Base-by-base conservation (phyloP, 2,888 invertebrate species). In the Ophion ellenae region DNA sequence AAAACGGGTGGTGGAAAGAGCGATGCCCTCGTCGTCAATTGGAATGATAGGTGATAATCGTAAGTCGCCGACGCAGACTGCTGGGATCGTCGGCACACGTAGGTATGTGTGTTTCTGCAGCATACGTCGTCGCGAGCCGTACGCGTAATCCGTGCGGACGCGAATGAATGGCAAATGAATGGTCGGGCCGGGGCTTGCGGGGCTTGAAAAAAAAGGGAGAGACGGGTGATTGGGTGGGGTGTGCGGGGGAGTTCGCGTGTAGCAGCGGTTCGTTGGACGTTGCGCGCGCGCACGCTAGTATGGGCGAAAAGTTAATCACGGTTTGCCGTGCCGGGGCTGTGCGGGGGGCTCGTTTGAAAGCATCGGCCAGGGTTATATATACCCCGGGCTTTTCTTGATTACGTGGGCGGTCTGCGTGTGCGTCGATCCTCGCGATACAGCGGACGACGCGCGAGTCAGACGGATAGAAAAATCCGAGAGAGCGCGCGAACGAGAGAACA, bases 131-230 rank as follows among this genome's bases (percentile, higher is more conserved):
- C 17, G 14, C 11, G 40, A 40, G 9, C 7, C 40, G 40, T 40
- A 40, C 86, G 87, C 89, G 92, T 92, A 93, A 94, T 94, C 92
- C 92, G 91, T 91, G 92, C 91, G 93, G 92, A 93, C 92, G 90
- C 92, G 92, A 93, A 93, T 94, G 94, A 94, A 94, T 93, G 93
- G 92, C 92, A 93, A 94, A 94, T 93, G 93, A 94, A 94, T 93
- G 88, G 87, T 76, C 73, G 83, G 83, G 73, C 84, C 6, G 73
- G 84, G 87, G 86, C 73, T 74, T 61, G 36, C 45, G 45, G 76
- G 85, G 74, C 63, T 66, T 32, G 75, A 32, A 67, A 67, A 59
- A 77, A 57, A 11, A 45, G 20, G 76, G 64, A 66, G 71, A 83
- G 75, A 69, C 36, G 47, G 67, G 61, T 61, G 79, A 73, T 47